These are phyloP conservation scores for Arctopsyche grandis DNA, from an alignment of 1,140 invertebrate species.

Conservation along the genomic window DNA sequence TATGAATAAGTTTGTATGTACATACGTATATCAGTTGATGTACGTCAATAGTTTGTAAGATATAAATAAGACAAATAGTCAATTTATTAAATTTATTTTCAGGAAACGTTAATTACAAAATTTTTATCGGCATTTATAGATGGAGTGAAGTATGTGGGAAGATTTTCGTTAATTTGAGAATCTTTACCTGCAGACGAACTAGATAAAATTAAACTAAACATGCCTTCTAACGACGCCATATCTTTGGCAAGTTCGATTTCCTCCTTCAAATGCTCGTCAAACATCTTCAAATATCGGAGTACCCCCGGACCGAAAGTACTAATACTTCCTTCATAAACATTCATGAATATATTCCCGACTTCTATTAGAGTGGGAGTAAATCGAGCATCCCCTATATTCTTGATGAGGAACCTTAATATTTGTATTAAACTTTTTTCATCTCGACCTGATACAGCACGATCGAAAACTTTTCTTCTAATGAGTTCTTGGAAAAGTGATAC, in stretches of 20 bases:
- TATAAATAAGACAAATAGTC: too few relatives aligned
- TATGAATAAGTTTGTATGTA: too few relatives aligned
- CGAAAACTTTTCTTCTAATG: constrained; percentile 77
- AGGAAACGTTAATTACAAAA: constrained; percentile 69
- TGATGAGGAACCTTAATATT: constrained; percentile 82
- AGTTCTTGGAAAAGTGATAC: constrained; percentile 87
- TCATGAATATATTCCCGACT: constrained; percentile 78
- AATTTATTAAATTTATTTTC: neutral
- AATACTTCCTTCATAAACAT: constrained; percentile 75
- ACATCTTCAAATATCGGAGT: constrained; percentile 68
- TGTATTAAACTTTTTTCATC: constrained; percentile 72
- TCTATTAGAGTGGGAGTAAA: constrained; percentile 80
- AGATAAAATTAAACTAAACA: constrained; percentile 74
- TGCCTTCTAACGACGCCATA: constrained; percentile 74
- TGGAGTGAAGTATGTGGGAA: constrained; percentile 62
- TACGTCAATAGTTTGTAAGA: too few relatives aligned
- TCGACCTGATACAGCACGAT: constrained; percentile 75
- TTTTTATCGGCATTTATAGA: constrained; percentile 71
- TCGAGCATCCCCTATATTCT: constrained; percentile 76
- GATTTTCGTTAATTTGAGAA: constrained; percentile 55
- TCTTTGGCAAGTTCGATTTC: constrained; percentile 75
- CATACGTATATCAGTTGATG: too few relatives aligned
- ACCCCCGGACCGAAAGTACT: constrained; percentile 68
- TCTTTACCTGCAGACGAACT: constrained; percentile 62
- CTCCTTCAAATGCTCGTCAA: constrained; percentile 71